These are phyloP conservation scores for Paratilapia polleni DNA, from an alignment of 2,113 vertebrate genomes.

Conservation along the genomic window DNA sequence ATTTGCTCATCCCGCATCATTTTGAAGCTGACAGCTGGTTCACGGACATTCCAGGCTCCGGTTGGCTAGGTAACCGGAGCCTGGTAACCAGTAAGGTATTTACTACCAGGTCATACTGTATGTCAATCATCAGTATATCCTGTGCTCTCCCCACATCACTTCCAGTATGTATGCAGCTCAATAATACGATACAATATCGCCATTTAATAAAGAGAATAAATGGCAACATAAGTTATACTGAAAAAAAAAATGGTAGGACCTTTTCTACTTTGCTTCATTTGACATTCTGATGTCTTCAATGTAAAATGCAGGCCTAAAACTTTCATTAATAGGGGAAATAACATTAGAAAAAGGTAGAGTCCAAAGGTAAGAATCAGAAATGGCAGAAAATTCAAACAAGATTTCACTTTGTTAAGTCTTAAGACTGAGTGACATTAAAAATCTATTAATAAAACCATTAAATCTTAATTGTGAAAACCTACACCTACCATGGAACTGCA, in stretches of 20 bases:
- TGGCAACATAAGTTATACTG: neutral
- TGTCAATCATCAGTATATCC: too few relatives aligned
- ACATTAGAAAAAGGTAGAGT: neutral
- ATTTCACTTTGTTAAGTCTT: neutral
- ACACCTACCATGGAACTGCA: neutral
- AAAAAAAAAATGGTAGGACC: rapidly evolving
- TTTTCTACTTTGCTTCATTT: neutral
- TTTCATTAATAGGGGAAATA: neutral
- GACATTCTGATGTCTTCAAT: rapidly evolving
- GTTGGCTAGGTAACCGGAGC: too few relatives aligned
- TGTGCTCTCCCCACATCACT: too few relatives aligned
- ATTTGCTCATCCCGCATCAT: too few relatives aligned
- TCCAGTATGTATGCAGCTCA: too few relatives aligned
- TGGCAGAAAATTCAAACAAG: neutral
- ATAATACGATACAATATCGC: too few relatives aligned
- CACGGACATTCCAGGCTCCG: too few relatives aligned
- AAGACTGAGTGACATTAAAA: neutral
- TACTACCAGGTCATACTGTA: too few relatives aligned
- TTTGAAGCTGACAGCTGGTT: too few relatives aligned
- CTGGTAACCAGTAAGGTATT: too few relatives aligned
- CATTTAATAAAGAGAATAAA: neutral
- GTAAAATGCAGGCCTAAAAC: neutral
- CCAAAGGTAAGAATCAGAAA: neutral
- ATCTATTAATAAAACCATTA: neutral
- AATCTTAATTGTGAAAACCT: neutral